Percentiles rank a stretch among this genome's conserved stretches.
Evolutionary conservation across 64 coral and sea anemone genomes (phyloP).

Genomic region (Pocillopora damicornis): DNA sequence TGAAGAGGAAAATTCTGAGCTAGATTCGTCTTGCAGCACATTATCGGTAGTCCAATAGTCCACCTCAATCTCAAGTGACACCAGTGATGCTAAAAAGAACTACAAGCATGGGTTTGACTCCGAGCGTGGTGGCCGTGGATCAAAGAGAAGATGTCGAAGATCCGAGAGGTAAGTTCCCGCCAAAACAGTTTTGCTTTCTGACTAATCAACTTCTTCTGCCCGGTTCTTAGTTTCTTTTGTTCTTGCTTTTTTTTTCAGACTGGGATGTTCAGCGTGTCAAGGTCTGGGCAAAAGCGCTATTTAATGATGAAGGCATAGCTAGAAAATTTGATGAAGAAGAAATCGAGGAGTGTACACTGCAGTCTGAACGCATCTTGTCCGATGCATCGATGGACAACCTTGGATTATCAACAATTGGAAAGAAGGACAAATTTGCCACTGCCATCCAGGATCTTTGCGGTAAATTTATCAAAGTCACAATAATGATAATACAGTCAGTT

Average conservation of each 20-base stretch:
- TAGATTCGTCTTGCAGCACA: too few relatives aligned
- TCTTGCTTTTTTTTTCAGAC: neutral
- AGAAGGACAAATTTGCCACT: conserved; percentile 14
- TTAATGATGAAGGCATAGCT: conserved; percentile 13
- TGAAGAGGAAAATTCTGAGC: too few relatives aligned
- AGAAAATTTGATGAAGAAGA: conserved; percentile 11
- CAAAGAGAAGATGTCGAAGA: neutral
- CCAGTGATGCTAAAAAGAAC: too few relatives aligned
- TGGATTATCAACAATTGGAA: conserved; percentile 10
- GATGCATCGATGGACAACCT: conserved; percentile 8
- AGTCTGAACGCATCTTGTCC: neutral
- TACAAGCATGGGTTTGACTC: too few relatives aligned
- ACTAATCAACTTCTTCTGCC: neutral
- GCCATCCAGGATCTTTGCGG: neutral
- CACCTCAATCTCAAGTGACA: too few relatives aligned
- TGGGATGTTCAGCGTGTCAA: conserved; percentile 28
- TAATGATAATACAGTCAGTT: too few relatives aligned
- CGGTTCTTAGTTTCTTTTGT: neutral
- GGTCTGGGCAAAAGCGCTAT: neutral
- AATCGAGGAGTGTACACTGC: conserved; percentile 2
- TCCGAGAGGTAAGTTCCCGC: conserved; percentile 11
- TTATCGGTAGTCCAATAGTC: too few relatives aligned
- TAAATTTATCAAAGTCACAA: neutral
- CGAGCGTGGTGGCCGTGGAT: neutral
- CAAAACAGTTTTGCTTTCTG: neutral